These are phyloP conservation scores for Rhyacichthys aspro DNA, from an alignment of 2,797 vertebrate genomes.

Conservation along the genomic window DNA sequence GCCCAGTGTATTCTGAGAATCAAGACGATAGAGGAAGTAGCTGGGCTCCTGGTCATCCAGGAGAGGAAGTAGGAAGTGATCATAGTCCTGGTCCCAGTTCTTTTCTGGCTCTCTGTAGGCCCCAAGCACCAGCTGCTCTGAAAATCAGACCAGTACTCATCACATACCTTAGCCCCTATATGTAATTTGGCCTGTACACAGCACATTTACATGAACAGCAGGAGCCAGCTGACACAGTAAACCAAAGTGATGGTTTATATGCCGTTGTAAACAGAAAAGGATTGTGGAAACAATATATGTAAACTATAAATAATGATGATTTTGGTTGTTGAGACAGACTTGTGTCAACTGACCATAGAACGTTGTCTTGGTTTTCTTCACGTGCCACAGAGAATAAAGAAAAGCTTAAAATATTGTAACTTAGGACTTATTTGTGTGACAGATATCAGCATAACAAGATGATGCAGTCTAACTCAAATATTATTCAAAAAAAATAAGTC, in stretches of 20 bases:
- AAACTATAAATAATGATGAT: background rate
- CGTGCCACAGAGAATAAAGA: background rate
- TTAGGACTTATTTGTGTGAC: background rate
- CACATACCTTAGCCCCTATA: constrained; percentile 59
- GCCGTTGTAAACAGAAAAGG: background rate
- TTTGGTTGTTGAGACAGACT: background rate
- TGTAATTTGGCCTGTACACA: constrained; percentile 4
- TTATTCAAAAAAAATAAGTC: constrained; percentile 25
- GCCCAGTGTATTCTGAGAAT: constrained; percentile 95
- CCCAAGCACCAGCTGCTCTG: constrained; percentile 97
- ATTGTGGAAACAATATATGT: no score
- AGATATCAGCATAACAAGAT: background rate
- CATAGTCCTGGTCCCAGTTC: constrained; percentile 94
- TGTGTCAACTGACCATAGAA: background rate
- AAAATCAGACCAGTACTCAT: constrained; percentile 76
- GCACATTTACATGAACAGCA: constrained; percentile 4
- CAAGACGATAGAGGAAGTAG: constrained; percentile 95
- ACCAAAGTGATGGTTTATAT: background rate
- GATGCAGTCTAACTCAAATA: constrained; percentile 14
- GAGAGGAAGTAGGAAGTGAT: constrained; percentile 88
- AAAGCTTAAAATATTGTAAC: background rate
- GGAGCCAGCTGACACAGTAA: background rate
- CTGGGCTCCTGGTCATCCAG: constrained; percentile 91
- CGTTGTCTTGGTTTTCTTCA: background rate
- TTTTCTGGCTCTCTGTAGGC: constrained; percentile 87